Evolutionary conservation across 2,797 vertebrate species (phyloP), one percentile per base, ranked within the genome.

Genomic region (Emydoidea blandingii): DNA sequence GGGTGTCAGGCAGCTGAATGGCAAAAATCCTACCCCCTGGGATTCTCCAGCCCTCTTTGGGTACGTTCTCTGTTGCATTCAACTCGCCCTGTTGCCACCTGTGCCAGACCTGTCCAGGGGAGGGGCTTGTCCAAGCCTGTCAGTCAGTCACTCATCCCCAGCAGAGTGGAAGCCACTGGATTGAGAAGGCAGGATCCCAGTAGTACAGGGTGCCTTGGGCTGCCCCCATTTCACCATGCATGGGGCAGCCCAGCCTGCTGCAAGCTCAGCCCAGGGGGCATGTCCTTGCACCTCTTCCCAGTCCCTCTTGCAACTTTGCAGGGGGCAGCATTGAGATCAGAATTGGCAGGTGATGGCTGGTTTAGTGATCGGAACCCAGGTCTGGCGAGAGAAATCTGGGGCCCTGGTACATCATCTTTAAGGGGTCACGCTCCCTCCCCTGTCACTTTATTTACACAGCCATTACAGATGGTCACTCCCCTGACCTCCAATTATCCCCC

Each of bases 311-410:
- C 10, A 21, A 37, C 81, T 31, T 72, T 23, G 16, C 2, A 34
- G 87, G 83, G 3, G n/a, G 83, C 74, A 83, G 86, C 2, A 10
- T 37, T 29, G 4, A 83, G 72, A 62, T 29, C 1, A 5, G 37
- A 41, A 41, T 12, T 41, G 37, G n/a, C 19, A 1, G 0, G 3
- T 52, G 23, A 3, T 49, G 80, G 37, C 81, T 5, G 4, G 44
- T 27, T 56, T 62, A 65, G 53, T 16, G 81, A 81, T 44, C 8
- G 11, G 74, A 41, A 50, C 27, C 88, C 56, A 41, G 37, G 10
- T 5, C 8, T 72, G 68, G 37, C 21, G 4, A 72, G 9, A 41
- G 68, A 72, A 72, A 72, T 23, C 21, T 11, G 68, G 34, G 62
- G 16, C 15, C 62, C 34, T 65, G 15, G 62, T n/a, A 16, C 31